These are phyloP conservation scores for Lathamus discolor DNA, from an alignment of 2,113 vertebrate species.

Conservation along the genomic window DNA sequence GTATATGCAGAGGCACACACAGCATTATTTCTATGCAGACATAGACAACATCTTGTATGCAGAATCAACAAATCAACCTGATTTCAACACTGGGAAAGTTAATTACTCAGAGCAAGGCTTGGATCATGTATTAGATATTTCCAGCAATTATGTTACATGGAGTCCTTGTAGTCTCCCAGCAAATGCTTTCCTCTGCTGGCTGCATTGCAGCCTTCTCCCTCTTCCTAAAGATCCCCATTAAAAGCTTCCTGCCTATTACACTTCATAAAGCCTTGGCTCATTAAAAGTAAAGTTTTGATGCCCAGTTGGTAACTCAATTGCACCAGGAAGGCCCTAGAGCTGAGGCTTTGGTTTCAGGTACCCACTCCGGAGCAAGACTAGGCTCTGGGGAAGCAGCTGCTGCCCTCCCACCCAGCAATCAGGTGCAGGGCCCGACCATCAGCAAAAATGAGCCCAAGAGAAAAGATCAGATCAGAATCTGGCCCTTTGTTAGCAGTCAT, in stretches of 20 bases:
- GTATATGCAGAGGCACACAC: not conserved
- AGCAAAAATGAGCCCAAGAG: not conserved
- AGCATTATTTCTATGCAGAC: not conserved
- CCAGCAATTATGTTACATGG: not conserved
- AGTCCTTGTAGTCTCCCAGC: not conserved
- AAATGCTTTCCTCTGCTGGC: not conserved
- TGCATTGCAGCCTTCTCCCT: not conserved
- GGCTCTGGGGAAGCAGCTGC: rapidly evolving
- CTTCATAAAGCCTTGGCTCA: not conserved
- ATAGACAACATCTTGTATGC: not conserved
- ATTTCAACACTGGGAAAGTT: conserved; percentile 31
- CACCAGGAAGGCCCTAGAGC: not conserved
- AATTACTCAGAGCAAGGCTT: not conserved
- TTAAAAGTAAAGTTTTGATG: not conserved
- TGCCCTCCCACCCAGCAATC: not conserved
- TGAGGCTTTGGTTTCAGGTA: not conserved
- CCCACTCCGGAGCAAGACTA: rapidly evolving
- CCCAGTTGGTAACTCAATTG: not conserved
- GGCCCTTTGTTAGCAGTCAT: conserved; percentile 46
- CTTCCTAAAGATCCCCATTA: not conserved
- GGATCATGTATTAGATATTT: not conserved
- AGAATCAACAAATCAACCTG: conserved; percentile 43
- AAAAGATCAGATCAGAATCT: conserved; percentile 45
- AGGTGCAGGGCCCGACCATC: not conserved
- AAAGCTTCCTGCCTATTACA: not conserved